These are phyloP conservation scores for Drosophila limbata DNA, from an alignment of 2,888 invertebrate genomes.

Conservation along the genomic window DNA sequence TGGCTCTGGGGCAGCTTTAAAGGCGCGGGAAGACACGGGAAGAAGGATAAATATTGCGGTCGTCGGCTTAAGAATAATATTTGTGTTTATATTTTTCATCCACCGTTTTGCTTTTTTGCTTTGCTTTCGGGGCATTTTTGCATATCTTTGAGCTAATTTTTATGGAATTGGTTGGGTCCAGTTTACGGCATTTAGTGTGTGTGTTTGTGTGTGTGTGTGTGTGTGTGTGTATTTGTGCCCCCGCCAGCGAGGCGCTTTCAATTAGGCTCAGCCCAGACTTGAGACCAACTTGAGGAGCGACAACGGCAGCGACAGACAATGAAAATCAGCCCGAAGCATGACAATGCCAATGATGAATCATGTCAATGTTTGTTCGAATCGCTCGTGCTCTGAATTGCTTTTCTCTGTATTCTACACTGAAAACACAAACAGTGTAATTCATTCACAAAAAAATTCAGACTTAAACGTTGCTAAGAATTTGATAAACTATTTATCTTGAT, in stretches of 20 bases:
- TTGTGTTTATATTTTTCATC: conserved; percentile 49
- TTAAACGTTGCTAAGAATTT: background rate
- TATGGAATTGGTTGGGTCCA: conserved; percentile 54
- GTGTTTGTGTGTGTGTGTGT: conserved; percentile 4
- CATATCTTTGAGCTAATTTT: conserved; percentile 75
- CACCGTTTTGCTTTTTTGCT: conserved; percentile 20
- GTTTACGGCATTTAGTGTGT: conserved; percentile 12
- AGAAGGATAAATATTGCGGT: conserved; percentile 74
- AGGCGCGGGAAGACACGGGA: conserved; percentile 39
- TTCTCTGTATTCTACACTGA: conserved; percentile 36
- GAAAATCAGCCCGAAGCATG: conserved; percentile 49
- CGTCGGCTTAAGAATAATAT: conserved; percentile 67
- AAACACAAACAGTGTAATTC: conserved; percentile 1
- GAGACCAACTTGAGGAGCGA: conserved; percentile 58
- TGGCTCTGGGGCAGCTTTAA: conserved; percentile 72
- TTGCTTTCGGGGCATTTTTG: conserved; percentile 55
- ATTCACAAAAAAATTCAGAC: conserved; percentile 25
- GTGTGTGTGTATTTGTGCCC: conserved; percentile 11
- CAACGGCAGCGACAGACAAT: conserved; percentile 48
- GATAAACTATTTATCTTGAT: too few relatives aligned
- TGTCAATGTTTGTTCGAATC: conserved; percentile 57
- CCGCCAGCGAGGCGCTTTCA: conserved; percentile 64
- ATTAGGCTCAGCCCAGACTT: conserved; percentile 62
- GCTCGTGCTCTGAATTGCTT: conserved; percentile 72
- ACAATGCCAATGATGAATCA: conserved; percentile 64